A percentile compares a stretch with the other conserved stretches of the same genome.
phyloP scores from a whole-genome alignment of 1,140 invertebrate genomes.

The Leptinotarsa texana region DNA sequence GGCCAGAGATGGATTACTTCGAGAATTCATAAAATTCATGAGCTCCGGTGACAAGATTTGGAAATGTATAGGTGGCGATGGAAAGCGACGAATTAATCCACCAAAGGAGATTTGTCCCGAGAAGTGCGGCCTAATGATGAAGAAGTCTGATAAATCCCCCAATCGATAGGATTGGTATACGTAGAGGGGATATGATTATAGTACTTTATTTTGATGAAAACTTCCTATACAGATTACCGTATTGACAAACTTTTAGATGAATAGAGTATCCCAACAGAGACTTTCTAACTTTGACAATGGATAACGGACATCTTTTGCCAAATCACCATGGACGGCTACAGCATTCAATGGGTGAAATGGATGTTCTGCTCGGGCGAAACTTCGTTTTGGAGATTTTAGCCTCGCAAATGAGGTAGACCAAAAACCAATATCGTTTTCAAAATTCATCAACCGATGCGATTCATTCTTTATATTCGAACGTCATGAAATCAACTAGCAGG shows the following conservation, averaged over 20 bases:
- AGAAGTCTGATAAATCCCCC: neutral
- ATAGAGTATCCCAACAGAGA: neutral
- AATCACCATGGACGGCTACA: too few relatives aligned
- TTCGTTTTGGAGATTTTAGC: too few relatives aligned
- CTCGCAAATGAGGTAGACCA: too few relatives aligned
- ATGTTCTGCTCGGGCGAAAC: too few relatives aligned
- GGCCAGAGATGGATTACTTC: neutral
- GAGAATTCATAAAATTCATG: slow-evolving; percentile 1
- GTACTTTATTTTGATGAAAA: neutral
- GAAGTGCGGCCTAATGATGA: neutral
- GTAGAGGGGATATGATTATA: neutral
- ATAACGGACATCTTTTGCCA: neutral
- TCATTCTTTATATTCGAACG: too few relatives aligned
- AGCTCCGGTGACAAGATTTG: neutral
- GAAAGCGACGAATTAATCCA: neutral
- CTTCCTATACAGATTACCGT: neutral
- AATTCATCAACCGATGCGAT: too few relatives aligned
- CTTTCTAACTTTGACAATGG: neutral
- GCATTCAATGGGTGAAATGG: too few relatives aligned
- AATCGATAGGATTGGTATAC: neutral
- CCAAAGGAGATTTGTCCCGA: neutral
- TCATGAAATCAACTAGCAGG: too few relatives aligned
- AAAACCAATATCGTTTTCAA: too few relatives aligned
- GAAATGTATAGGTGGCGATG: neutral
- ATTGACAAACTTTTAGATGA: neutral